A percentile compares a stretch with the other conserved stretches of the same genome.
phyloP scores from a whole-genome alignment of 1,140 invertebrate genomes.

The Bombus superbus region DNA sequence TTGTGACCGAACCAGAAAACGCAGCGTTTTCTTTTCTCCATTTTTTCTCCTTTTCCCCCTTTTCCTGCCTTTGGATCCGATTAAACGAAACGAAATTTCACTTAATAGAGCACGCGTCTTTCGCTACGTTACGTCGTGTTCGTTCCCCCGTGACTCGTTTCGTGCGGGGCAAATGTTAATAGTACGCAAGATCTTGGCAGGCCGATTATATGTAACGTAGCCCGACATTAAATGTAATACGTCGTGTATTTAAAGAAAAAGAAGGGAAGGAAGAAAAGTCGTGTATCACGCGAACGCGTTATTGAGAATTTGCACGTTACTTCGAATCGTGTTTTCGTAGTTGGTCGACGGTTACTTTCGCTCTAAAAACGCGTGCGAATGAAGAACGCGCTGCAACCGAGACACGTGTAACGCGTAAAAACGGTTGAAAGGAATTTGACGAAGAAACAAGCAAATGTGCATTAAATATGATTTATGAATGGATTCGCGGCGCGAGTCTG shows the following conservation, averaged over 20 bases:
- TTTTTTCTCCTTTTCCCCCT: background rate
- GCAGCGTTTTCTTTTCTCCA: background rate
- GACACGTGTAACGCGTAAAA: background rate
- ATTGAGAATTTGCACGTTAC: constrained; percentile 33
- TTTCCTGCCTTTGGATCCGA: background rate
- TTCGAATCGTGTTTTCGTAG: background rate
- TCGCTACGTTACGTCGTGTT: background rate
- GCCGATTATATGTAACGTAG: background rate
- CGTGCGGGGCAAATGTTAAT: constrained; percentile 30
- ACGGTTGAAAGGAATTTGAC: background rate
- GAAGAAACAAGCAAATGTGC: background rate
- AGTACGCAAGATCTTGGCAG: constrained; percentile 4
- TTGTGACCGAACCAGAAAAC: constrained; percentile 20
- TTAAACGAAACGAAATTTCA: constrained; percentile 16
- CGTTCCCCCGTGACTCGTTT: background rate
- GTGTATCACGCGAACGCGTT: constrained; percentile 12
- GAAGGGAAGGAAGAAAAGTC: background rate
- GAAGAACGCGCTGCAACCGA: background rate
- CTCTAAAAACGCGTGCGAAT: background rate
- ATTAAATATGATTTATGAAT: constrained; percentile 15
- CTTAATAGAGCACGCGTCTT: constrained; percentile 22
- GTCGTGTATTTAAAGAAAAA: constrained; percentile 7
- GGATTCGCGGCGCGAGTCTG: background rate
- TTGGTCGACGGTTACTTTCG: background rate
- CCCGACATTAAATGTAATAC: constrained; percentile 32